Percentiles rank a stretch among this genome's conserved stretches.
Conservation (phyloP, 53 echinoderm and acorn worm genomes). For the Hippasteria phrygiana region DNA sequence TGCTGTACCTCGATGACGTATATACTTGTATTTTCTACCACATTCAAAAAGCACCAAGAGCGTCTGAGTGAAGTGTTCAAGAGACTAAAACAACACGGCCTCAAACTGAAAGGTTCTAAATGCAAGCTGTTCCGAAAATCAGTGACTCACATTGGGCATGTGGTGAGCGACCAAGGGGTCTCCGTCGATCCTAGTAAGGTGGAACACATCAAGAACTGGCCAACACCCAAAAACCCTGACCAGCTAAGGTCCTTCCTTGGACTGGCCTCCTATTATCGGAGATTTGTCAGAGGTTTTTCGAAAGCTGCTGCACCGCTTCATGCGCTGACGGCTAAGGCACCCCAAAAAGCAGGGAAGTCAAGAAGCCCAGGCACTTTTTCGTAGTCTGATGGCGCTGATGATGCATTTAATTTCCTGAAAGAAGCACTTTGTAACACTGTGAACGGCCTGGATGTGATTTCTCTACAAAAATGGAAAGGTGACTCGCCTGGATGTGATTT, state of each 20-base stretch:
- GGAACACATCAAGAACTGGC: conserved; percentile 27
- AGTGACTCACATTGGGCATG: conserved; percentile 19
- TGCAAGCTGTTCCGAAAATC: background rate
- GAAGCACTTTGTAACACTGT: conserved; percentile 23
- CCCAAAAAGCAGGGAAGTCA: conserved; percentile 17
- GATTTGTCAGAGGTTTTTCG: conserved; percentile 41
- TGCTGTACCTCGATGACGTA: conserved; percentile 35
- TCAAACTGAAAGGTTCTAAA: conserved; percentile 26
- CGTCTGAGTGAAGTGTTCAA: background rate
- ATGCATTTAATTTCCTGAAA: conserved; percentile 21
- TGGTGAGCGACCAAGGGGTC: conserved; percentile 35
- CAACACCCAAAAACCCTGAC: conserved; percentile 10
- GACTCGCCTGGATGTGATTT: no score
- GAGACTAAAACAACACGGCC: background rate
- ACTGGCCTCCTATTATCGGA: conserved; percentile 35
- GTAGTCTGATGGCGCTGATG: conserved; percentile 8
- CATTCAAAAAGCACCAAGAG: background rate
- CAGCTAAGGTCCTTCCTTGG: conserved; percentile 40
- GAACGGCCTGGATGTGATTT: no score
- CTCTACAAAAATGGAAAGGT: no score
- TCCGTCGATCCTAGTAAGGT: conserved; percentile 41
- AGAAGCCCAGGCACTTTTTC: background rate
- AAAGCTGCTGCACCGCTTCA: conserved; percentile 19
- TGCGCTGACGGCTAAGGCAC: conserved; percentile 20
- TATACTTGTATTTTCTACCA: conserved; percentile 7